Evolutionary conservation across 2,797 vertebrate genomes (phyloP).

Genomic region (Melanogrammus aeglefinus): DNA sequence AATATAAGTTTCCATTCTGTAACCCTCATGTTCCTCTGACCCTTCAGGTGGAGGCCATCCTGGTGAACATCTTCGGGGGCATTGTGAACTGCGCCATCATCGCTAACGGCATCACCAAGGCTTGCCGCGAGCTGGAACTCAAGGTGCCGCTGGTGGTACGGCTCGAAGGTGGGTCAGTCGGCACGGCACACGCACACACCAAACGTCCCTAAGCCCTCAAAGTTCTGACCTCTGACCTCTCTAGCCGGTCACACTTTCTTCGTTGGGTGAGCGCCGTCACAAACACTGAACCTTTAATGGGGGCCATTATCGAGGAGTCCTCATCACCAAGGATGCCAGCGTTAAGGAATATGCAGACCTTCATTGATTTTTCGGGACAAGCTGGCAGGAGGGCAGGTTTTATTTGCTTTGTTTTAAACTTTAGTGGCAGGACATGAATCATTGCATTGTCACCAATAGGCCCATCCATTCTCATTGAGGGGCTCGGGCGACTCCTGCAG

Average conservation of each 20-base stretch:
- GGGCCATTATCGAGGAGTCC: not conserved
- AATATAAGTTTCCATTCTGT: not conserved
- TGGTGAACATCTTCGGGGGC: conserved; percentile 97
- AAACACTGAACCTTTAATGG: not conserved
- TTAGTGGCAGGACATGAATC: not conserved
- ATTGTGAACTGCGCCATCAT: conserved; percentile 98
- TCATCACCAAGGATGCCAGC: not conserved
- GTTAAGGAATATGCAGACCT: not conserved
- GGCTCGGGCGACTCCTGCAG: not conserved
- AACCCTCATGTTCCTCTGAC: not conserved
- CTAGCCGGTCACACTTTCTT: not conserved
- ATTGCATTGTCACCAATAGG: not conserved
- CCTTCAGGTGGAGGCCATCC: conserved; percentile 91
- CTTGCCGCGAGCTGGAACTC: conserved; percentile 90
- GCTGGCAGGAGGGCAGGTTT: not conserved
- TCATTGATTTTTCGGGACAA: not conserved
- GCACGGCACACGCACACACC: not conserved
- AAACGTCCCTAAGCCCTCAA: not conserved
- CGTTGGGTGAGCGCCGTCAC: not conserved
- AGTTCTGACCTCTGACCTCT: not conserved
- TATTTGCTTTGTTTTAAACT: not conserved
- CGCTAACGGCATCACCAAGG: conserved; percentile 96
- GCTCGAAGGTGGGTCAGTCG: conserved; percentile 84
- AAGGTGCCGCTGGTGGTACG: conserved; percentile 94
- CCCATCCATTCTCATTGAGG: not conserved